A percentile compares a stretch with the other conserved stretches of the same genome.
Conservation (phyloP, 2,888 invertebrate species). For the Brachylomia viminalis region DNA sequence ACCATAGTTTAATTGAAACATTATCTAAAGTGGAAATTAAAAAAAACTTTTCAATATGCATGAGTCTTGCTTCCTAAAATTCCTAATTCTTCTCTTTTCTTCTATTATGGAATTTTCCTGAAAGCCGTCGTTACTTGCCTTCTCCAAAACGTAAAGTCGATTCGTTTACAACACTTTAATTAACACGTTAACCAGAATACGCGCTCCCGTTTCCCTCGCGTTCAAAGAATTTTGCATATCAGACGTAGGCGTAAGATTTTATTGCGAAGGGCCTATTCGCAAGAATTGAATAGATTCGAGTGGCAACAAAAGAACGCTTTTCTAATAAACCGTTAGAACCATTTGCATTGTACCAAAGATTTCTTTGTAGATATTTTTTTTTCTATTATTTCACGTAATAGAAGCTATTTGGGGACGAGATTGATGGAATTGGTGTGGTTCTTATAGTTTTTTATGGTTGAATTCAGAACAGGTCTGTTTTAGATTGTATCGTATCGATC, state of each 20-base stretch:
- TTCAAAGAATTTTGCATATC: constrained; percentile 83
- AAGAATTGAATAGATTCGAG: constrained; percentile 69
- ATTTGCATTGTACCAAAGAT: constrained; percentile 59
- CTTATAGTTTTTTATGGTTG: not conserved
- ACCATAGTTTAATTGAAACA: not conserved
- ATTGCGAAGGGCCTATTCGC: constrained; percentile 77
- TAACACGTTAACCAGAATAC: constrained; percentile 71
- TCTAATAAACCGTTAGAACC: constrained; percentile 60
- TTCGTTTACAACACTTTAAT: constrained; percentile 31
- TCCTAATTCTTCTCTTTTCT: not conserved
- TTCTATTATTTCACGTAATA: constrained; percentile 41
- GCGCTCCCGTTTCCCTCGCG: constrained; percentile 61
- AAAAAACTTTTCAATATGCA: not conserved
- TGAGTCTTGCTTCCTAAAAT: not conserved
- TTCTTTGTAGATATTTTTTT: constrained; percentile 53
- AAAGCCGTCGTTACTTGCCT: not conserved
- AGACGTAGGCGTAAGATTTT: constrained; percentile 84
- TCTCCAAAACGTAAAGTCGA: not conserved
- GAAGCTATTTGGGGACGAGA: not conserved
- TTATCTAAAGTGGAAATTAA: not conserved
- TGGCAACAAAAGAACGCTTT: constrained; percentile 63
- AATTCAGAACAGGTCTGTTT: not conserved
- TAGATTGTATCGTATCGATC: no score
- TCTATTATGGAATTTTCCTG: not conserved
- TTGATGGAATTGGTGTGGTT: not conserved